Conservation (phyloP, 2,888 invertebrate species). For the Mamestra brassicae region DNA sequence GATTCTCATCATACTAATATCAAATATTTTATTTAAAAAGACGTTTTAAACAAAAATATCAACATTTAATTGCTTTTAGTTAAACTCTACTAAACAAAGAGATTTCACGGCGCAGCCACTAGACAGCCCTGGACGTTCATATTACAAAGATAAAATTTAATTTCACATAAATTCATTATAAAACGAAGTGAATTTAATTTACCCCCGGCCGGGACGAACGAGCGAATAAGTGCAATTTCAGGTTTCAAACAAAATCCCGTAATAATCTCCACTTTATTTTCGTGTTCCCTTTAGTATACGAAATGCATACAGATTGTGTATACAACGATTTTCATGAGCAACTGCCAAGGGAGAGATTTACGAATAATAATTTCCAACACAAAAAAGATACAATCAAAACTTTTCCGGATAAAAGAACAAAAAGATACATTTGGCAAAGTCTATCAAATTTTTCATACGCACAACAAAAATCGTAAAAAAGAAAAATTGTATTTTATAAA, state of each 20-base stretch:
- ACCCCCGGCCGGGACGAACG: conserved; percentile 30
- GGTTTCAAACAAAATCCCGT: conserved; percentile 67
- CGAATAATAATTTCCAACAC: conserved; percentile 31
- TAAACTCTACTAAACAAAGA: conserved; percentile 35
- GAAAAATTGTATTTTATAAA: conserved; percentile 37
- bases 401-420: conserved; percentile 30
- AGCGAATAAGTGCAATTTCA: conserved; percentile 69
- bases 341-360: conserved; percentile 34
- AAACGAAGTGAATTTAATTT: conserved; percentile 59
- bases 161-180: conserved; percentile 58
- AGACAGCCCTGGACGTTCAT: conserved; percentile 19
- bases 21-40: conserved; percentile 2
- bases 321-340: conserved; percentile 48
- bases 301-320: conserved; percentile 54
- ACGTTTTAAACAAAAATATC: conserved; percentile 17
- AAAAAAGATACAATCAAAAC: conserved; percentile 52
- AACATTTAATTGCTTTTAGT: conserved; percentile 21
- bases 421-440: conserved; percentile 46
- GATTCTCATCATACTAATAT: background rate
- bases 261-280: conserved; percentile 69
- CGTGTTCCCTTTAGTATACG: conserved; percentile 55
- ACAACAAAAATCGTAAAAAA: conserved; percentile 35
- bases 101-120: conserved; percentile 17
- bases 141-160: conserved; percentile 48
- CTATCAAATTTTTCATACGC: conserved; percentile 22